A percentile compares a stretch with the other conserved stretches of the same genome.
Conservation (phyloP, 2,797 vertebrate species). For the Pipistrellus pipistrellus region DNA sequence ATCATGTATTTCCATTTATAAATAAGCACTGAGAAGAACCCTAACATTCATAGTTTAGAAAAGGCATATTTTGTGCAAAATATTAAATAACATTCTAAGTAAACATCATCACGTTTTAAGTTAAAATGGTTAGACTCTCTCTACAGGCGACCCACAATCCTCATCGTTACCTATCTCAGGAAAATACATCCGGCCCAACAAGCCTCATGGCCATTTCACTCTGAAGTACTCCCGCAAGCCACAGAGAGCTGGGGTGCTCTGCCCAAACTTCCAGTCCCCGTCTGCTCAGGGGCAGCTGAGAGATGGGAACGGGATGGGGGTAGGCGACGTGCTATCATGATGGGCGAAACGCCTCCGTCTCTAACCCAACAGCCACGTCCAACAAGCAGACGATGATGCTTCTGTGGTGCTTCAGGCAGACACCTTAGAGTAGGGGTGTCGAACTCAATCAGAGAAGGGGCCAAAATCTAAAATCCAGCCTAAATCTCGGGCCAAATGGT, state of each 20-base stretch:
- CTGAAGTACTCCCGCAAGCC: slow-evolving; percentile 16
- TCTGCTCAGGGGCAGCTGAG: neutral
- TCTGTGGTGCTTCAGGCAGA: neutral
- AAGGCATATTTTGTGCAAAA: slow-evolving; percentile 42
- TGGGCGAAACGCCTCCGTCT: slow-evolving; percentile 11
- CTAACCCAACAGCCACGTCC: neutral
- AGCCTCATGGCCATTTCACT: slow-evolving; percentile 14
- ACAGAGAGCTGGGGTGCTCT: neutral
- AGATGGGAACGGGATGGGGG: neutral
- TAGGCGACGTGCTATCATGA: neutral
- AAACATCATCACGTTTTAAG: slow-evolving; percentile 61
- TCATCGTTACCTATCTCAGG: slow-evolving; percentile 35
- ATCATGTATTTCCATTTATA: slow-evolving; percentile 42
- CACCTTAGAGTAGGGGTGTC: no score
- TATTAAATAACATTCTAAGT: slow-evolving; percentile 44
- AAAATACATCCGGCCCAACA: slow-evolving; percentile 46
- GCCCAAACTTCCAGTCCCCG: slow-evolving; percentile 13
- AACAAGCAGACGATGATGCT: neutral
- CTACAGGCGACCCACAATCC: slow-evolving; percentile 46
- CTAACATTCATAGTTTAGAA: slow-evolving; percentile 10
- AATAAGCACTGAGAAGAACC: slow-evolving; percentile 1
- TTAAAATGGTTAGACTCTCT: slow-evolving; percentile 51
- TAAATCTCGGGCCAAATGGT: no score
- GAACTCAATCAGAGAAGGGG: no score
- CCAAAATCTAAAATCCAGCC: no score